Percentiles rank a stretch among this genome's conserved stretches.
phyloP scores from a whole-genome alignment of 2,888 invertebrate genomes.

The Leptinotarsa tumamoca region DNA sequence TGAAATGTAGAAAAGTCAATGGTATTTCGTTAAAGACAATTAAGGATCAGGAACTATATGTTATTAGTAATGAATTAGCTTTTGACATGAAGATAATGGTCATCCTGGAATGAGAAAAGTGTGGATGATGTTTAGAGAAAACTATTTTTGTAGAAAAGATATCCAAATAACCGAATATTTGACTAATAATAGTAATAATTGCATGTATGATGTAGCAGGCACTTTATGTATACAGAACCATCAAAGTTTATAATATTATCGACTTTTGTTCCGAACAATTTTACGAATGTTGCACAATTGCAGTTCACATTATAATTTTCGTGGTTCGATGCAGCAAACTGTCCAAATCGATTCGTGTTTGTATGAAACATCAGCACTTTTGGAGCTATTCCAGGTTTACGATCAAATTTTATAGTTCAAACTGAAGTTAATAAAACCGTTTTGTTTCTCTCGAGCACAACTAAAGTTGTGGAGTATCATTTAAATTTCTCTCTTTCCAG shows the following conservation, averaged over 20 bases:
- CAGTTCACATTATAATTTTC: conserved; percentile 10
- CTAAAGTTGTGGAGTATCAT: background rate
- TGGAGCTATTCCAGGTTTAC: conserved; percentile 15
- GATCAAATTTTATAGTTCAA: conserved; percentile 18
- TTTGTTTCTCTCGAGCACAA: conserved; percentile 4
- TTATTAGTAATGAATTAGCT: no score
- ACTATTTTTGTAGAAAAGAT: no score
- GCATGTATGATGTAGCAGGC: background rate
- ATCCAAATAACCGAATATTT: no score
- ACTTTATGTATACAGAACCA: background rate
- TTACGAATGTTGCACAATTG: conserved; percentile 7
- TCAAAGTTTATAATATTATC: background rate
- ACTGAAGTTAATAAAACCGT: conserved; percentile 3
- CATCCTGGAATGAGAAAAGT: no score
- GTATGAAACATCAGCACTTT: conserved; percentile 21
- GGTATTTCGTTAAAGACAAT: no score
- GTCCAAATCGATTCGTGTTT: conserved; percentile 10
- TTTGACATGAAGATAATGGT: no score
- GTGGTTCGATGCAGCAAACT: conserved; percentile 1
- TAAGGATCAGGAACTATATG: no score
- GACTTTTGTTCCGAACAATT: conserved; percentile 12
- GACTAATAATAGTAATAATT: no score
- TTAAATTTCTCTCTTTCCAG: conserved; percentile 9
- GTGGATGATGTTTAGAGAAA: no score
- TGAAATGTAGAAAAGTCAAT: no score